These are phyloP conservation scores for Isotomurus palustris DNA, from an alignment of 2,888 invertebrate genomes.

Conservation along the genomic window DNA sequence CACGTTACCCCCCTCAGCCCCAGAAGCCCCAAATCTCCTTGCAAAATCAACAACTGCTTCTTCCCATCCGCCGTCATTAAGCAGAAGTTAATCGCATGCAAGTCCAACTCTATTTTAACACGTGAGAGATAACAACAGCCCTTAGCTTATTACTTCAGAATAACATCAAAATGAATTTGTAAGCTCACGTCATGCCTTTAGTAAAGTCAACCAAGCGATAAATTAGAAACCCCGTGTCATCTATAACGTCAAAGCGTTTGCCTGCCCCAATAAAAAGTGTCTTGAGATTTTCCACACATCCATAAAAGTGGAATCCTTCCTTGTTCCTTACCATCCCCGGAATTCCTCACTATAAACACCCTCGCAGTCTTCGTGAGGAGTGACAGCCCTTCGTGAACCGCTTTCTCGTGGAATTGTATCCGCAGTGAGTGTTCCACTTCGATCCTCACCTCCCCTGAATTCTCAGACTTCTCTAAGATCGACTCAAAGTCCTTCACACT, in stretches of 20 bases:
- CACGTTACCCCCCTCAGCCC: slow-evolving; percentile 8
- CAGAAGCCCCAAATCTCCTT: neutral
- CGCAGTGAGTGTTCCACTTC: neutral
- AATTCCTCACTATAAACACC: neutral
- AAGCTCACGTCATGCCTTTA: no score
- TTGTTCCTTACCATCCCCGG: neutral
- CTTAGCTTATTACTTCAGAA: no score
- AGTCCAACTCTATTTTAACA: neutral
- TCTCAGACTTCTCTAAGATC: no score
- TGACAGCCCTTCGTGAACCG: neutral
- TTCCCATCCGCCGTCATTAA: neutral
- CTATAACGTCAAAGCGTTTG: slow-evolving; percentile 2
- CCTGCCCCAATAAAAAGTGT: no score
- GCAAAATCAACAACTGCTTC: neutral
- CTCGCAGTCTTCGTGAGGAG: neutral
- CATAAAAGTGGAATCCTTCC: no score
- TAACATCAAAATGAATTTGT: no score
- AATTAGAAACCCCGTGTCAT: neutral
- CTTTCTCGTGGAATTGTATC: neutral
- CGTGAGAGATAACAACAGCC: no score
- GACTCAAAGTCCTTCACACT: no score
- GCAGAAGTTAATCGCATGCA: neutral
- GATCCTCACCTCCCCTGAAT: no score
- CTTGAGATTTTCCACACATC: no score
- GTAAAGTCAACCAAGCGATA: neutral